Evolutionary conservation across 2,797 vertebrate genomes (phyloP), one percentile per base, ranked within the genome.

Genomic region (Neopelma chrysocephalum): DNA sequence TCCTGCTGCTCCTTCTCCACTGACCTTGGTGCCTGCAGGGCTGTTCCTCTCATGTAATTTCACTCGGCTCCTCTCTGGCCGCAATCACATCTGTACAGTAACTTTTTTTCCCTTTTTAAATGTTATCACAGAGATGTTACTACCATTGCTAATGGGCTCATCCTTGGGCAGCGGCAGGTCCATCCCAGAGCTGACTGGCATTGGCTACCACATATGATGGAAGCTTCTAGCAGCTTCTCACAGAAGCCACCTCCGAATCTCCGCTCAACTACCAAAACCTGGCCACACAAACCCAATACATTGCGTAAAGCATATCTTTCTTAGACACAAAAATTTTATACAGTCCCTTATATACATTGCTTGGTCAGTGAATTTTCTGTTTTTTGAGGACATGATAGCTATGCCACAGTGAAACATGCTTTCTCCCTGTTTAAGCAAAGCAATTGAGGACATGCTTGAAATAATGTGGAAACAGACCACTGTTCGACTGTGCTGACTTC

Each of bases 201-300:
- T 15, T 70, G 25, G 29, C 14, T 26, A 17, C 6, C 51, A 31
- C 29, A 45, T 20, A 5, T 1, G 23, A 8, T 43, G 42, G 27
- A 57, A 56, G 1, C 32, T 32, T 43, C 34, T 50, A 50, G 32
- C 19, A 69, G 32, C 22, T 50, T 36, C 36, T 70, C 14, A n/a
- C 13, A 57, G 19, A 25, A 51, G 7, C 11, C 9, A 31, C 3
- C 27, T 6, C 23, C 31, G 23, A 31, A 50, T 10, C 3, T 50
- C 14, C 11, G 20, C 11, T 0, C 47, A 0, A 0, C 38, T 47
- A 19, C 8, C 9, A 19, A 61, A 27, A 48, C 22, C 27, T 56
- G 42, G 13, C 36, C 32, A 5, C 0, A 3, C 22, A 50, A 62
- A 43, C 16, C 11, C 12, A 48, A 12, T 22, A 43, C 8, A 6